Percentiles rank a stretch among this genome's conserved stretches.
Conservation (phyloP, 2,797 vertebrate genomes). For the Hippoglossus hippoglossus region DNA sequence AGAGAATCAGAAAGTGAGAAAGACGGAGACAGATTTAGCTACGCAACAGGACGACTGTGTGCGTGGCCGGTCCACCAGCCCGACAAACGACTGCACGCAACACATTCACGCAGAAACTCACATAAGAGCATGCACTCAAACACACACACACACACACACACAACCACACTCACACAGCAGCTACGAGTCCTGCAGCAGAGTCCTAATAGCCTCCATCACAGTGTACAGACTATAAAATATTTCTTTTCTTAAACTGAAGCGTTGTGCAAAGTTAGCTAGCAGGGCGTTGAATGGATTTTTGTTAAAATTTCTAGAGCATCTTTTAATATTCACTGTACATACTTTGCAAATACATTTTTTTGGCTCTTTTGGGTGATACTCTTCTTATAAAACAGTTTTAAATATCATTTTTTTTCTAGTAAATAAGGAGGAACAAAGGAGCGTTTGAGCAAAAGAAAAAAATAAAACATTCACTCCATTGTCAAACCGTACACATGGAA, state of each 20-base stretch:
- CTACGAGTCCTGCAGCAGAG: constrained; percentile 64
- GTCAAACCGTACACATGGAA: constrained; percentile 70
- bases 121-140: constrained; percentile 42
- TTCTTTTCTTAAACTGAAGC: constrained; percentile 61
- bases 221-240: constrained; percentile 80
- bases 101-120: constrained; percentile 48
- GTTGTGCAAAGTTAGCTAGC: constrained; percentile 80
- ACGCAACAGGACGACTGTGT: constrained; percentile 67
- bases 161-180: constrained; percentile 51
- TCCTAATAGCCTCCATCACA: constrained; percentile 74
- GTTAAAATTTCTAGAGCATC: constrained; percentile 69
- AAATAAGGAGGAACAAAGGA: constrained; percentile 62
- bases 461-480: constrained; percentile 52
- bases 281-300: constrained; percentile 58
- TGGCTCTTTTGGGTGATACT: constrained; percentile 58
- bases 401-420: constrained; percentile 57
- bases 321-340: constrained; percentile 76
- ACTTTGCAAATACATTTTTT: constrained; percentile 64
- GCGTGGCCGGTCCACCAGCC: constrained; percentile 61
- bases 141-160: constrained; percentile 14
- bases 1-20: constrained; percentile 45
- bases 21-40: constrained; percentile 56
- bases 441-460: constrained; percentile 50
- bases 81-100: constrained; percentile 55
- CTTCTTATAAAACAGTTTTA: constrained; percentile 73